Conservation (phyloP, 2,888 invertebrate species). For the Fragum whitleyi region DNA sequence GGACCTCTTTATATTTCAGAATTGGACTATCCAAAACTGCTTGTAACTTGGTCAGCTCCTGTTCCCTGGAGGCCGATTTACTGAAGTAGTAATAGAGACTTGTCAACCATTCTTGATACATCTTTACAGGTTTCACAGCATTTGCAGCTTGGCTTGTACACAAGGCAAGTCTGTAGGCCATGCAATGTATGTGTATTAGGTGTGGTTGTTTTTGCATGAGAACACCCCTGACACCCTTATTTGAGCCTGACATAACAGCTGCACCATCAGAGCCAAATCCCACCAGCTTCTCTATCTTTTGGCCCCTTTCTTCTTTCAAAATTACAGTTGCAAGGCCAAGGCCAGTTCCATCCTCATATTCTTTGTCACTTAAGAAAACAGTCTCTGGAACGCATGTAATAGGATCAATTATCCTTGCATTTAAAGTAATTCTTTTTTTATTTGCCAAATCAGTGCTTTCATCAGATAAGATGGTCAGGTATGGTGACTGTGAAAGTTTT, state of each 20-base stretch:
- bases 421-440: conserved; percentile 48
- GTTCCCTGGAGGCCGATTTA: conserved; percentile 3
- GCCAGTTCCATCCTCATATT: conserved; percentile 42
- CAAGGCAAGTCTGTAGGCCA: conserved; percentile 51
- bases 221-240: conserved; percentile 41
- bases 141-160: conserved; percentile 52
- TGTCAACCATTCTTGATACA: conserved; percentile 32
- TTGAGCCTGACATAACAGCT: conserved; percentile 44
- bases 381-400: conserved; percentile 19
- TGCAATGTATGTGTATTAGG: conserved; percentile 47
- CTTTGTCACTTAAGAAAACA: conserved; percentile 28
- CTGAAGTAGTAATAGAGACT: conserved; percentile 15
- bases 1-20: conserved; percentile 33
- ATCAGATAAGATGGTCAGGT: conserved; percentile 37
- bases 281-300: conserved; percentile 31
- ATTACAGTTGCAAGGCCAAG: conserved; percentile 41
- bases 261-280: conserved; percentile 55
- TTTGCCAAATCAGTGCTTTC: conserved; percentile 49
- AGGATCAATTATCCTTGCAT: conserved; percentile 35
- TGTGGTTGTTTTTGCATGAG: conserved; percentile 45
- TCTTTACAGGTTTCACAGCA: conserved; percentile 25
- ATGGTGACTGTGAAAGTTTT: conserved; percentile 30
- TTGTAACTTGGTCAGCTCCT: conserved; percentile 20
- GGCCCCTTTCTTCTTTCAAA: conserved; percentile 17
- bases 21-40: conserved; percentile 7